Base-by-base conservation (phyloP, 2,113 vertebrate genomes). In the Muntiacus reevesi region DNA sequence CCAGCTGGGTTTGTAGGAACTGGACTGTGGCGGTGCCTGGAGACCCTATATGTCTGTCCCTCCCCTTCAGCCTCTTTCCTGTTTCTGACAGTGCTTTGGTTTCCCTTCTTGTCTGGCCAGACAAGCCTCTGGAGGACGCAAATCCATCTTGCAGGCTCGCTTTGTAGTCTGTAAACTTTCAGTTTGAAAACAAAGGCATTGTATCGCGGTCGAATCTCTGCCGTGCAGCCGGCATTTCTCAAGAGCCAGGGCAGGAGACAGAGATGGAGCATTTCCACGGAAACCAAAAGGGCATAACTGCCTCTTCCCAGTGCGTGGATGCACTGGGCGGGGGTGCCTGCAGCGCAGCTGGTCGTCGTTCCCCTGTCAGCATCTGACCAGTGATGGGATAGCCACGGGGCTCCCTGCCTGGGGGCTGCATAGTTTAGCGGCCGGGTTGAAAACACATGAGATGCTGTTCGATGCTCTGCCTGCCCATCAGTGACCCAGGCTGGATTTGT, bases 101-200 rank as follows among this genome's bases (percentile, higher is more conserved):
- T 85, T 28, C 87, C 81, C 11, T 2, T 78, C 50, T 57, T 16
- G 7, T 95, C 88, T 86, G 67, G 40, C 90, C 96, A 10, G 54
- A 52, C 54, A 91, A 14, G 84, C 92, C 94, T 62, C 84, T 1
- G 94, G 74, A 67, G 98, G 97, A 98, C 67, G 97, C 96, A 97
- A 94, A 98, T 98, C 97, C 45, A 12, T 86, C 67, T 50, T 50
- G 84, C 64, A 40, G 59, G 79, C 94, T 96, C 43, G 14, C 74
- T 96, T 83, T 57, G 95, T 33, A 67, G 85, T 90, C 95, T n/a
- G 62, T 36, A 87, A 97, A 96, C 97, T 97, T 92, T 91, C 92
- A 7, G 11, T 54, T 28, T 54, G 95, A 84, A 96, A 92, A 90
- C n/a, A 67, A 79, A 96, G 33, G 87, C 87, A 25, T 17, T 45